Conservation (phyloP, 2,113 vertebrate genomes). For the human region DNA sequence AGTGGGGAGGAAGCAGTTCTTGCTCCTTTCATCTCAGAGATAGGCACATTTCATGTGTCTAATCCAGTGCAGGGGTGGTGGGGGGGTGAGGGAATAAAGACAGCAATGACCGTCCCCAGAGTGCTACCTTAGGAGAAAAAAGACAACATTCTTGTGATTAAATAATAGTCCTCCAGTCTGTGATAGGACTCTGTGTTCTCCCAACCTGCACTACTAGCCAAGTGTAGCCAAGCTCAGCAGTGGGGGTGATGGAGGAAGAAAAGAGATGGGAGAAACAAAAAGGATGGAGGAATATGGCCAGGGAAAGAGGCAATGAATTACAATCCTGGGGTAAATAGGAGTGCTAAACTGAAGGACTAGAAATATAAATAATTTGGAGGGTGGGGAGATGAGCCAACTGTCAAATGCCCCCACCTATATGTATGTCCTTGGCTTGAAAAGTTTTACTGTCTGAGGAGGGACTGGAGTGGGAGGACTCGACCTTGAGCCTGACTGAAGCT, state of each 20-base stretch:
- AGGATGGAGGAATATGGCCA: not conserved
- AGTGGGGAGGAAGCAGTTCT: not conserved
- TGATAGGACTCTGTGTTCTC: not conserved
- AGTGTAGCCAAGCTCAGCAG: not conserved
- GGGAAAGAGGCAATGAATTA: slow-evolving; percentile 7
- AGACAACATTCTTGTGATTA: not conserved
- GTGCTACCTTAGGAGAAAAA: not conserved
- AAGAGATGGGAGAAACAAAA: not conserved
- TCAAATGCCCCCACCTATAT: not conserved
- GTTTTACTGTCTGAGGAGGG: slow-evolving; percentile 10
- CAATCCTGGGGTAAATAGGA: not conserved
- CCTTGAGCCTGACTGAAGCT: slow-evolving; percentile 24
- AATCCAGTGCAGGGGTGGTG: not conserved
- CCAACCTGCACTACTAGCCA: not conserved
- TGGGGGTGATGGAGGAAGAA: not conserved
- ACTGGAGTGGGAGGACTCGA: not conserved
- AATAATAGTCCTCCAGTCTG: not conserved
- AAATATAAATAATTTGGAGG: slow-evolving; percentile 3
- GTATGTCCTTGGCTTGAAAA: slow-evolving; percentile 32
- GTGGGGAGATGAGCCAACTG: not conserved
- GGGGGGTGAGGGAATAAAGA: not conserved
- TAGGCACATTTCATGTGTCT: not conserved
- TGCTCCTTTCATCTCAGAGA: not conserved
- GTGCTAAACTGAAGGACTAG: not conserved
- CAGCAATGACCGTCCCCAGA: not conserved